phyloP scores from a whole-genome alignment of 2,113 vertebrate species.

The Mola mola region DNA sequence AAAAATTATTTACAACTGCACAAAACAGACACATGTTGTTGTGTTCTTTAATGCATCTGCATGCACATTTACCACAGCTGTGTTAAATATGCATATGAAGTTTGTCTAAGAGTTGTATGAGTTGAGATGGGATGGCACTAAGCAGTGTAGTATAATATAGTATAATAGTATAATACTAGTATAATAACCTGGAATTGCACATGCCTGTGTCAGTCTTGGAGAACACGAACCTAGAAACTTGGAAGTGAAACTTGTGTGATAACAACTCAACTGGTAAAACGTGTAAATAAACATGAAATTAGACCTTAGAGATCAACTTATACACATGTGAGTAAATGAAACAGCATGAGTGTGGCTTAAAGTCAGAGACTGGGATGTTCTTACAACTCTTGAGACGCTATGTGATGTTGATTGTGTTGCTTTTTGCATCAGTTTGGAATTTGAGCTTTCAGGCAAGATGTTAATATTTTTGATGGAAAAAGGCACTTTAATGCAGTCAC shows the following conservation, averaged over 20 bases:
- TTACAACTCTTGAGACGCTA: conserved; percentile 16
- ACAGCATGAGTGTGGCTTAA: no score
- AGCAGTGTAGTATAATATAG: no score
- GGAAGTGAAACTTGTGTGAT: no score
- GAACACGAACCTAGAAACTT: no score
- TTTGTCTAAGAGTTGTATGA: not conserved
- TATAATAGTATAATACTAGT: no score
- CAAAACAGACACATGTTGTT: not conserved
- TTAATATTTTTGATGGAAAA: conserved; percentile 29
- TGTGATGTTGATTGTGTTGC: conserved; percentile 30
- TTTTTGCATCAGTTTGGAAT: conserved; percentile 47
- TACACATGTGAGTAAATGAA: no score
- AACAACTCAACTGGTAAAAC: not conserved
- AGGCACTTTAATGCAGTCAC: conserved; percentile 61
- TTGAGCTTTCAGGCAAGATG: conserved; percentile 34
- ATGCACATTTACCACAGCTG: not conserved
- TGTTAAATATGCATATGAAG: conserved; percentile 15
- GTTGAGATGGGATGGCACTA: no score
- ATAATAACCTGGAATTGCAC: no score
- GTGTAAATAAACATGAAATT: not conserved
- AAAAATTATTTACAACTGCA: conserved; percentile 30
- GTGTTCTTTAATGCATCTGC: not conserved
- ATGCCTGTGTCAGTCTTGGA: no score
- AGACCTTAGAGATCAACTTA: not conserved
- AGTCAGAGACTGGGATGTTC: conserved; percentile 24